These are phyloP conservation scores for Patagioenas fasciata DNA, from an alignment of 2,113 vertebrate species.

Conservation along the genomic window DNA sequence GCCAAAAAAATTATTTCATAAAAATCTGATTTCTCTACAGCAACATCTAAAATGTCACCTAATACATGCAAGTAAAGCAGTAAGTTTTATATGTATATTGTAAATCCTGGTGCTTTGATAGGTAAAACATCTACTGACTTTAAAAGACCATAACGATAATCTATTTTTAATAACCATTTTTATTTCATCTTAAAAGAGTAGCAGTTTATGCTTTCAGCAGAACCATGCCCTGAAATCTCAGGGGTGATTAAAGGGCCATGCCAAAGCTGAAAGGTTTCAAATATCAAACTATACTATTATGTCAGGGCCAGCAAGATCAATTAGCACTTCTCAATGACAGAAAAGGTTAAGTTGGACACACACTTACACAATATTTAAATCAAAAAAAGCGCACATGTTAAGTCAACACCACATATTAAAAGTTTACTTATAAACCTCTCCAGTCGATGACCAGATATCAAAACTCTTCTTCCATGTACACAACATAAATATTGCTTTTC, in stretches of 20 bases:
- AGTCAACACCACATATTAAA: neutral
- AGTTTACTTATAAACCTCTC: neutral
- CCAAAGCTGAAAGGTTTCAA: conserved; percentile 75
- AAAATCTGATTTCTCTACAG: neutral
- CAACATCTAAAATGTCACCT: neutral
- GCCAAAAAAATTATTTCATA: conserved; percentile 15
- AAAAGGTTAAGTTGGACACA: conserved; percentile 70
- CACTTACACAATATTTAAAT: conserved; percentile 47
- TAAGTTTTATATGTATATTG: neutral
- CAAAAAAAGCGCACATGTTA: neutral
- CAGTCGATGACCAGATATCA: neutral
- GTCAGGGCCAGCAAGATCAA: conserved; percentile 77
- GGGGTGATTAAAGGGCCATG: conserved; percentile 69
- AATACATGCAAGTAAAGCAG: neutral
- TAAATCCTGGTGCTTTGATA: neutral
- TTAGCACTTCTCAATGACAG: conserved; percentile 79
- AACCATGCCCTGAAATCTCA: conserved; percentile 69
- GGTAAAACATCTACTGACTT: neutral
- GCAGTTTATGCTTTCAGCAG: conserved; percentile 39
- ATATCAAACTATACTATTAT: conserved; percentile 80
- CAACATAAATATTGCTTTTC: neutral
- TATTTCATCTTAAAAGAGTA: conserved; percentile 19
- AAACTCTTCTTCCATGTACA: conserved; percentile 17
- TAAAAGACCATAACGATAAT: neutral
- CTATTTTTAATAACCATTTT: conserved; percentile 18